Evolutionary conservation across 2,888 invertebrate genomes (phyloP), one percentile per base, ranked within the genome.

Genomic region (Labia minor): DNA sequence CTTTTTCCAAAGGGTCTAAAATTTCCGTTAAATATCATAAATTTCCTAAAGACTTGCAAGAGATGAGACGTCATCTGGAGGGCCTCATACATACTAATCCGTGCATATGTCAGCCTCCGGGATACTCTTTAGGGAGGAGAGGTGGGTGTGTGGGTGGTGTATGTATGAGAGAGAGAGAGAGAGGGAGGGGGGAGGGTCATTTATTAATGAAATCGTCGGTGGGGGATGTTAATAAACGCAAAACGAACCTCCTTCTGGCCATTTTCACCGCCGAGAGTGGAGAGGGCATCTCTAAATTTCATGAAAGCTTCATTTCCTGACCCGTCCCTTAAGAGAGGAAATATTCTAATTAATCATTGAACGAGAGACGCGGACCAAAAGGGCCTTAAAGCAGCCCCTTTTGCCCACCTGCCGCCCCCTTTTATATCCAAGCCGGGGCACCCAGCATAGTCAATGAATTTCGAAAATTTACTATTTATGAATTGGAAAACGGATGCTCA

Each of bases 1-100:
- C 14, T 49, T 49, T 49, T 49, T 49, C 49, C 3, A 49, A 16
- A 8, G n/a, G 14, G 14, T n/a, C 49, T 49, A 16, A 49, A 49
- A 49, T 49, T 49, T 49, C 49, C 49, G 49, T 49, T 49, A 49
- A 49, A 49, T 49, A 49, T 49, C 49, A 49, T 49, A 49, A 49
- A 49, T 49, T 49, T 49, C 49, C 8, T 49, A 49, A 49, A 49
- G 49, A 49, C 49, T 49, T 49, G 16, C 49, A 49, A 49, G 49
- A 49, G 49, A 49, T 49, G 49, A 49, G 49, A 49, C 49, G 49
- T 49, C 49, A 49, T 49, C 49, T 49, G n/a, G 14, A 11, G 49
- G 49, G 16, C 49, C 16, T 49, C 49, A 49, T 49, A 49, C 49
- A 49, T 49, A 49, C 49, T 49, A 49, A 49, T 49, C 49, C 49